A percentile compares a stretch with the other conserved stretches of the same genome.
Conservation (phyloP, 2,113 vertebrate genomes). For the Ginglymostoma cirratum region DNA sequence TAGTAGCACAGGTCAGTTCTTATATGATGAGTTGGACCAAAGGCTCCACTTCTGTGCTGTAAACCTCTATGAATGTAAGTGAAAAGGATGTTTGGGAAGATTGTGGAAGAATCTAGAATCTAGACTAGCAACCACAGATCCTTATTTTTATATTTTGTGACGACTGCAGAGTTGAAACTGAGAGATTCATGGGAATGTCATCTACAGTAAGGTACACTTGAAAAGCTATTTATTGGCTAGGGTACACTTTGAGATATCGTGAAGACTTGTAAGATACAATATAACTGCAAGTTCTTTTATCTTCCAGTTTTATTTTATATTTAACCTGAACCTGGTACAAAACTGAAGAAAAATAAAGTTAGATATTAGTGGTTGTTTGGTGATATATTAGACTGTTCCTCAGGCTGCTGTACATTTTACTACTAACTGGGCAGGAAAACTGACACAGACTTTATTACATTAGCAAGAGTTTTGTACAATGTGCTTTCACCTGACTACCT, state of each 20-base stretch:
- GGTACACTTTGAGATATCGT: not conserved
- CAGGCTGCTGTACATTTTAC: not conserved
- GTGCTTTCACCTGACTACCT: not conserved
- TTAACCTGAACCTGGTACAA: too few species aligned
- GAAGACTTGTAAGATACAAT: not conserved
- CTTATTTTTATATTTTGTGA: slow-evolving; percentile 84
- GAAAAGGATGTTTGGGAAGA: too few species aligned
- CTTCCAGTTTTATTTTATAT: not conserved
- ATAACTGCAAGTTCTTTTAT: not conserved
- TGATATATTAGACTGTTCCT: not conserved
- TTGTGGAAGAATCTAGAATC: not conserved
- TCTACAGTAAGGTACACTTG: slow-evolving; percentile 40
- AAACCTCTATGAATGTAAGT: not conserved
- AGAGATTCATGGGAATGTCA: slow-evolving; percentile 76
- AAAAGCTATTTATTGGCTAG: not conserved
- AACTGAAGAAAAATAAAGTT: too few species aligned
- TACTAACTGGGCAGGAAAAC: not conserved
- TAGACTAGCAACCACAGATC: not conserved
- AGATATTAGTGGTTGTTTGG: not conserved
- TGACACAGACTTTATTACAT: not conserved
- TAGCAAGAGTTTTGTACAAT: not conserved
- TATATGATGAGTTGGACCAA: too few species aligned
- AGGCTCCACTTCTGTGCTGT: too few species aligned
- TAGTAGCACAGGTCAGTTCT: too few species aligned
- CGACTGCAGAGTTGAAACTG: slow-evolving; percentile 71